Evolutionary conservation across 2,888 invertebrate genomes (phyloP), one percentile per base, ranked within the genome.

Genomic region (Zaprionus bogoriensis): DNA sequence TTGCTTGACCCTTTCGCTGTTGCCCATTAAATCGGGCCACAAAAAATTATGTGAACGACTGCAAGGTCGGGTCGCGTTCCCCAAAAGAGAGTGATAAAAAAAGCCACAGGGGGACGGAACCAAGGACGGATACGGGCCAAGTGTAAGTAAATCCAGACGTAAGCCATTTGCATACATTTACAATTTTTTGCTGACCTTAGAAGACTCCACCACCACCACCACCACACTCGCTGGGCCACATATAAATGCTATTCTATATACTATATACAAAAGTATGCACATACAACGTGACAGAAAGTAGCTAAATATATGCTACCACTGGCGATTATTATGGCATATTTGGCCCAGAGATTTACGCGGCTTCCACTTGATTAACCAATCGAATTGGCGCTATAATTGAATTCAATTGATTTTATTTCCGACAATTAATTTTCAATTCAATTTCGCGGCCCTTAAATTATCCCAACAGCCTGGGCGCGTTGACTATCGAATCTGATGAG

Each of bases 131-230:
- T 51, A 69, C 53, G 32, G 50, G 42, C 53, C 50, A 73, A 80
- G 79, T 85, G 83, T 82, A 85, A 82, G 74, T 76, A 82, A 85
- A 73, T 50, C 74, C 48, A 66, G 65, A 64, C 79, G 76, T 69
- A 85, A 85, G 70, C 82, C 73, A 85, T 80, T 80, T 79, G 79
- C 80, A 85, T 80, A 82, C 52, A 79, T 85, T 85, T 76, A 59
- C 30, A 46, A 53, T 62, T 76, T 71, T 66, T 36, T 52, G 60
- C 72, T 66, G 72, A 66, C 65, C 54, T 62, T 53, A 61, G n/a
- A n/a, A n/a, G n/a, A n/a, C 55, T 53, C 42, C 55, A 14, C 32
- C 32, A 36, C 17, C 32, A n/a, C n/a, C n/a, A n/a, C n/a, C n/a
- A n/a, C n/a, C n/a, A n/a, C n/a, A n/a, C n/a, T n/a, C n/a, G n/a